Evolutionary conservation across 2,113 vertebrate genomes (phyloP), one percentile per base, ranked within the genome.

Genomic region (Bujurquina vittata): DNA sequence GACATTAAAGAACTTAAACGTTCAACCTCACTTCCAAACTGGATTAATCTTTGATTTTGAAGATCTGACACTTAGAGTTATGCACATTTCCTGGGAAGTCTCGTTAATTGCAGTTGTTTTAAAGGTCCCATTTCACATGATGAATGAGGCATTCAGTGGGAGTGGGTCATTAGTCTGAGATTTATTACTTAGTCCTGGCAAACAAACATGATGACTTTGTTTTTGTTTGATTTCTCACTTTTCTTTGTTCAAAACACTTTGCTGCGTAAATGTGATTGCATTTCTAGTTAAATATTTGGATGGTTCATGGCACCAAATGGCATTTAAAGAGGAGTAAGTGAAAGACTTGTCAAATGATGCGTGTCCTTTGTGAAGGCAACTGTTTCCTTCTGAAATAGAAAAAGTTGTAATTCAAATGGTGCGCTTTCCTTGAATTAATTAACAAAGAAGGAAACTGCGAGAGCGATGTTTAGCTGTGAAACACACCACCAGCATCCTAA

Each of bases 211-310:
- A 57, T 23, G 10, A 37, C 23, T 79, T 49, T 31, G 20, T 26
- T 65, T 56, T 69, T 35, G 8, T 77, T 23, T 59, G n/a, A 55
- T 73, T 56, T 58, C 22, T 65, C 29, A 75, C 59, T 37, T 72
- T 54, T 72, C 23, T 72, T 43, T 52, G 12, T n/a, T 76, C 35
- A 67, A 72, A 86, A 3, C 33, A 29, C 60, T 40, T 75, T 73
- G 40, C 11, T 74, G 26, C 2, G 1, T 62, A 55, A 6, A 29
- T 78, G 4, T 40, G 62, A 57, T 69, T 76, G 46, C 37, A 73
- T 79, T 81, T 85, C 26, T 81, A 69, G 69, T 83, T 81, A 75
- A 75, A 77, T 56, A 35, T 40, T 31, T 6, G 1, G 62, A 63
- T 43, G 12, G 33, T 2, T 22, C 43, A 67, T 74, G 12, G 15